Evolutionary conservation across 2,888 invertebrate species (phyloP).

Genomic region (Blastobasis lacticolella): DNA sequence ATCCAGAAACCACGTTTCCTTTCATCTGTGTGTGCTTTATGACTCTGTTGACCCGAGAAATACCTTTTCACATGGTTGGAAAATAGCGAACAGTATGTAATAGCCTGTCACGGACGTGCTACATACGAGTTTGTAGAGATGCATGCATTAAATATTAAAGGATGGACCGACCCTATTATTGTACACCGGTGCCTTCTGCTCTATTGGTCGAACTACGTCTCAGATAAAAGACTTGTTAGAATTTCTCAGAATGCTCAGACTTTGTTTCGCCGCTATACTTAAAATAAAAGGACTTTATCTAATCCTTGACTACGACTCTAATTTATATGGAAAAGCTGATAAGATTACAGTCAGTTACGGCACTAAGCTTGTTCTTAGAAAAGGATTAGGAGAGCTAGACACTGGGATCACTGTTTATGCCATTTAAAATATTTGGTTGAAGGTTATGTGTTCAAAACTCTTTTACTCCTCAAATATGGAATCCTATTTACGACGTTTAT

Average conservation of each 20-base stretch:
- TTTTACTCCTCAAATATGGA: too few relatives aligned
- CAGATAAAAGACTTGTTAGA: too few relatives aligned
- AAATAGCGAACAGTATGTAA: constrained; percentile 1
- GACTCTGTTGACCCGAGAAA: constrained; percentile 14
- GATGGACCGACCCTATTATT: neutral
- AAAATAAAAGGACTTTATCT: neutral
- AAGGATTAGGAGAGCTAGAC: too few relatives aligned
- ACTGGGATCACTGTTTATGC: too few relatives aligned
- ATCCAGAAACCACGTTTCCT: constrained; percentile 3
- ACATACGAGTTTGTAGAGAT: neutral
- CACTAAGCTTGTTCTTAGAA: neutral
- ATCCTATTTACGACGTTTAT: too few relatives aligned
- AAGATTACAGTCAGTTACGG: neutral
- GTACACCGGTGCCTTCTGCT: neutral
- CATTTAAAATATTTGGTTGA: too few relatives aligned
- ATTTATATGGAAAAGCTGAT: neutral
- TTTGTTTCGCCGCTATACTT: too few relatives aligned
- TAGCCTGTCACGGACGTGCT: too few relatives aligned
- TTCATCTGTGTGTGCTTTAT: constrained; percentile 19
- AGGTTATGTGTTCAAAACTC: too few relatives aligned
- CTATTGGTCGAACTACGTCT: too few relatives aligned
- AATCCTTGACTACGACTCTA: neutral
- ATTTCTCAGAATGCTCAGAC: too few relatives aligned
- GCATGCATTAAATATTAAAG: neutral
- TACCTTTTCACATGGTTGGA: neutral